phyloP scores from a whole-genome alignment of 2,113 vertebrate species.

The Murina feae region DNA sequence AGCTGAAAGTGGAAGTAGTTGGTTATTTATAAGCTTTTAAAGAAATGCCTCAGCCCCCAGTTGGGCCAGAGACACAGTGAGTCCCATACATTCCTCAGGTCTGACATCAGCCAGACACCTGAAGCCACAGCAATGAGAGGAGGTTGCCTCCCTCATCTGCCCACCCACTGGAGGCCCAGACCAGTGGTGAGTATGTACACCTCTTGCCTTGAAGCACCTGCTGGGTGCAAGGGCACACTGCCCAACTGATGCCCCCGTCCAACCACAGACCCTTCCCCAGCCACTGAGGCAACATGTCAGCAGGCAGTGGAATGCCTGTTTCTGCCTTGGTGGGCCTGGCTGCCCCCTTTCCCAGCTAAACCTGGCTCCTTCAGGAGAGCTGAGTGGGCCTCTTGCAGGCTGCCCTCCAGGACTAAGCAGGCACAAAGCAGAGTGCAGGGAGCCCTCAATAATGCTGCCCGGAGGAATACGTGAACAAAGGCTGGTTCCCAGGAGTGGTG shows the following conservation, averaged over 20 bases:
- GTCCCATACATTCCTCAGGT: background rate
- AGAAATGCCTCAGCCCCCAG: background rate
- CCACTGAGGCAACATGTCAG: background rate
- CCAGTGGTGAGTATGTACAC: background rate
- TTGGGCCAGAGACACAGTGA: background rate
- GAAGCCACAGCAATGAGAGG: constrained; percentile 7
- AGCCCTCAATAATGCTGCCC: background rate
- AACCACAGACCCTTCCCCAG: background rate
- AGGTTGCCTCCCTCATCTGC: background rate
- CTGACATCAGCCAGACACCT: constrained; percentile 18
- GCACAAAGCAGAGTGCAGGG: background rate
- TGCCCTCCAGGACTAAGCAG: background rate
- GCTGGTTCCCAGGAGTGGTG: too few relatives aligned
- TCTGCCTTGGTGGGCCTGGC: background rate
- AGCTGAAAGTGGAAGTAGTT: constrained; percentile 32
- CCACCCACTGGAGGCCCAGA: background rate
- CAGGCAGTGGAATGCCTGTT: background rate
- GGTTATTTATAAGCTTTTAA: constrained; percentile 53
- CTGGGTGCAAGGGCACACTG: background rate
- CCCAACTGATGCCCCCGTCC: background rate
- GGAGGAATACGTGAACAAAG: background rate
- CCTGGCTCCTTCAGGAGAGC: background rate
- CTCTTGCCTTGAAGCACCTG: background rate
- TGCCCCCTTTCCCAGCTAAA: background rate
- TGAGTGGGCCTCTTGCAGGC: background rate